Conservation (phyloP, 2,888 invertebrate genomes). For the Drosophila ustulata region DNA sequence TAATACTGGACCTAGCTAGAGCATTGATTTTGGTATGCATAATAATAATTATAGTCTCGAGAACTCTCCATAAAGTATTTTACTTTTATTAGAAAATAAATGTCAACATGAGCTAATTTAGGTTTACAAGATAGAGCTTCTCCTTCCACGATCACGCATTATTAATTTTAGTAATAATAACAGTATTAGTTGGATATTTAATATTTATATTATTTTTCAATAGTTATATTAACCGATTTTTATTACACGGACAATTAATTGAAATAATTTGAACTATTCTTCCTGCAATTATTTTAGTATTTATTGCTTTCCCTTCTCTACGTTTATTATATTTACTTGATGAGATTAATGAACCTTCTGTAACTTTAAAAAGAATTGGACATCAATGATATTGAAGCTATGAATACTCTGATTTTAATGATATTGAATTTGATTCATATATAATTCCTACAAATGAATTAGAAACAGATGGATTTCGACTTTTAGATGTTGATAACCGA, state of each 20-base stretch:
- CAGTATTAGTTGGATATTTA: constrained; percentile 87
- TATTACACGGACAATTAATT: constrained; percentile 87
- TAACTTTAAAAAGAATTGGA: constrained; percentile 88
- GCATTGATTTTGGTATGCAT: no score
- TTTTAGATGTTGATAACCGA: constrained; percentile 89
- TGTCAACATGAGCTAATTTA: constrained; percentile 87
- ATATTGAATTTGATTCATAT: constrained; percentile 88
- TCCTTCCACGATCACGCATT: constrained; percentile 87
- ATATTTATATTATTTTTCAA: constrained; percentile 87
- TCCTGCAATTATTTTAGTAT: constrained; percentile 87
- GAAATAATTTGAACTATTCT: constrained; percentile 89
- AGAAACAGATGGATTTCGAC: constrained; percentile 85
- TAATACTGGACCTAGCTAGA: no score
- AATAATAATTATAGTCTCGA: constrained; percentile 83
- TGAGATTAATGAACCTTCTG: constrained; percentile 87
- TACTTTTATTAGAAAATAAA: constrained; percentile 87
- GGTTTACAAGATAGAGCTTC: constrained; percentile 89
- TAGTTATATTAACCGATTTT: constrained; percentile 86
- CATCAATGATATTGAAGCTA: constrained; percentile 90
- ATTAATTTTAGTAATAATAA: constrained; percentile 88
- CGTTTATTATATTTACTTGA: constrained; percentile 88
- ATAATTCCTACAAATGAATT: constrained; percentile 86
- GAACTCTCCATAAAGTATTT: constrained; percentile 88
- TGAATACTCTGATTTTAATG: constrained; percentile 88
- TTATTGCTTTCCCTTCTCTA: constrained; percentile 88